Evolutionary conservation across 2,113 vertebrate genomes (phyloP).

Genomic region (Opisthocomus hoazin): DNA sequence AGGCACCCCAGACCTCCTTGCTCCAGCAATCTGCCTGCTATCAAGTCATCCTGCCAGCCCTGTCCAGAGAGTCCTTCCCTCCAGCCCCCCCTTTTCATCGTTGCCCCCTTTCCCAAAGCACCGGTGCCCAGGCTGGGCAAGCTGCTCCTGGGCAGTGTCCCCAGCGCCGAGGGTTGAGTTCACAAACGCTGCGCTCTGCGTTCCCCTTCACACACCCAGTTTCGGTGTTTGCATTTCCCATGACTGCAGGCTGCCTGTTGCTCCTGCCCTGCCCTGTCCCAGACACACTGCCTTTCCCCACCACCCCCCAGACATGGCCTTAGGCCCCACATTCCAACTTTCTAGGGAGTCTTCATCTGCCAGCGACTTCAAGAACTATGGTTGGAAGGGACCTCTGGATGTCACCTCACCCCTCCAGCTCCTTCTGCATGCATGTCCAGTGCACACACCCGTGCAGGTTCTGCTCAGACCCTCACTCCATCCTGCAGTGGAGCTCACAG

Average conservation of each 20-base stretch:
- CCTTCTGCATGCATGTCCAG: background rate
- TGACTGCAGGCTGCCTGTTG: background rate
- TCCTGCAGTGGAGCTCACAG: background rate
- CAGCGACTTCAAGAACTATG: background rate
- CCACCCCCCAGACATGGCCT: background rate
- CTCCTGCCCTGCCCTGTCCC: background rate
- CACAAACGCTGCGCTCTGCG: background rate
- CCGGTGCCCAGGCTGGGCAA: background rate
- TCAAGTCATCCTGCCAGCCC: background rate
- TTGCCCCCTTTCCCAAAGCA: background rate
- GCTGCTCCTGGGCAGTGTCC: background rate
- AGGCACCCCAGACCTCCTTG: background rate
- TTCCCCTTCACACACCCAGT: too few species aligned
- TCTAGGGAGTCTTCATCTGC: background rate
- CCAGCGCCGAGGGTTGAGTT: background rate
- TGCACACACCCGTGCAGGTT: background rate
- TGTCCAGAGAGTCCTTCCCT: background rate
- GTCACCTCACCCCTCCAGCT: background rate
- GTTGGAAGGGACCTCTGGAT: background rate
- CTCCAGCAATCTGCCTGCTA: background rate
- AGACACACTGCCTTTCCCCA: background rate
- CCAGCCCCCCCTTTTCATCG: rapidly evolving
- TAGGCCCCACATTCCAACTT: background rate
- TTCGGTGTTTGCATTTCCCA: background rate
- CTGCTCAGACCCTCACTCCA: background rate